A percentile compares a stretch with the other conserved stretches of the same genome.
phyloP scores from a whole-genome alignment of 2,888 invertebrate species.

The Thumatha senex region DNA sequence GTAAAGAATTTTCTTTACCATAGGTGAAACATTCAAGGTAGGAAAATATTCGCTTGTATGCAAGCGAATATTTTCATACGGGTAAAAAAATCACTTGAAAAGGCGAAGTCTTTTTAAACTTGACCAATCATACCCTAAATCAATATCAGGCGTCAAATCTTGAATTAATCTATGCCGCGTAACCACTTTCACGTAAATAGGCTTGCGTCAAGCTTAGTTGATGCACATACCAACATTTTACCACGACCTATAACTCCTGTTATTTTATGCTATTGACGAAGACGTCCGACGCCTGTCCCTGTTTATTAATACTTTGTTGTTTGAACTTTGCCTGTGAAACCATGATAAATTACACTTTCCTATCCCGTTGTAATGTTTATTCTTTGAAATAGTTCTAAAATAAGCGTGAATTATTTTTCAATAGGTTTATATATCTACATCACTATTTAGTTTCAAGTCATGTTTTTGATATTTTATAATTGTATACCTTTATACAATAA shows the following conservation, averaged over 20 bases:
- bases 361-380: constrained; percentile 48
- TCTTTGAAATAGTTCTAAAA: constrained; percentile 53
- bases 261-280: constrained; percentile 61
- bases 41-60: no score
- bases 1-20: no score
- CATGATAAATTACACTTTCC: constrained; percentile 59
- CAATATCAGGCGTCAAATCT: constrained; percentile 6
- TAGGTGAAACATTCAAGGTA: no score
- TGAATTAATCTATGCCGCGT: constrained; percentile 11
- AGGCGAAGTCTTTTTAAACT: no score
- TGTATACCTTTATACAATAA: background rate
- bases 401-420: constrained; percentile 49
- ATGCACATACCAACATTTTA: constrained; percentile 33
- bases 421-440: constrained; percentile 32
- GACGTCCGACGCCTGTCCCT: constrained; percentile 47
- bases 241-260: constrained; percentile 54
- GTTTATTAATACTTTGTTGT: constrained; percentile 57
- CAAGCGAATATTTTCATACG: no score
- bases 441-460: constrained; percentile 26
- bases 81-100: no score
- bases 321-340: constrained; percentile 57
- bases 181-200: constrained; percentile 24
- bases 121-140: no score
- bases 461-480: constrained; percentile 10
- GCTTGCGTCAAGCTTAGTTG: constrained; percentile 32